Evolutionary conservation across 2,797 vertebrate species (phyloP).

Genomic region (Scolopax rusticola): DNA sequence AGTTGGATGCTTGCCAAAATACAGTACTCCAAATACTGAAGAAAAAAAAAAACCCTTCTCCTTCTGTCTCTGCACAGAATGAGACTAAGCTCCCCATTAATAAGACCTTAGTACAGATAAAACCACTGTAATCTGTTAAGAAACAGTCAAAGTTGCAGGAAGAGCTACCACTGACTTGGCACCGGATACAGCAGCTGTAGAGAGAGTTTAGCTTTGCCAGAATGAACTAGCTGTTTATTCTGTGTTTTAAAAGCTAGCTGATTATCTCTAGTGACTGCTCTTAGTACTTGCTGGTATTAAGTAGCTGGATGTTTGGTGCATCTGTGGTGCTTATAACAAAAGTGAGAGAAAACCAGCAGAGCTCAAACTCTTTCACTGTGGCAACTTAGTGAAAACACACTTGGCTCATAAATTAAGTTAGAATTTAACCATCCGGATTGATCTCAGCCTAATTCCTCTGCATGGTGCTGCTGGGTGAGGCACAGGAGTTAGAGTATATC

Average conservation of each 20-base stretch:
- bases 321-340: not conserved
- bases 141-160: not conserved
- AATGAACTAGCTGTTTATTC: not conserved
- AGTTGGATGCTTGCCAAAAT: constrained; percentile 8
- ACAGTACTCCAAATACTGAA: not conserved
- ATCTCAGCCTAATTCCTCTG: not conserved
- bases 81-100: constrained; percentile 2
- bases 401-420: not conserved
- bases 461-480: not conserved
- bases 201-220: not conserved
- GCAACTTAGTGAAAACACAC: not conserved
- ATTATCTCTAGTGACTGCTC: not conserved
- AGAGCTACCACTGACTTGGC: not conserved
- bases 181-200: not conserved
- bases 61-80: not conserved
- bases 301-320: not conserved
- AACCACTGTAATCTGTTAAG: not conserved
- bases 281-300: not conserved
- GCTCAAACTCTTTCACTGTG: not conserved
- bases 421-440: not conserved
- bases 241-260: not conserved
- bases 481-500: not conserved
- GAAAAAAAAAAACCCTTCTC: constrained; percentile 6
- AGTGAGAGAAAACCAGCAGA: not conserved
- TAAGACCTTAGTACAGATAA: constrained; percentile 24